phyloP scores from a whole-genome alignment of 2,888 invertebrate genomes.

The Pardosa pseudoannulata region DNA sequence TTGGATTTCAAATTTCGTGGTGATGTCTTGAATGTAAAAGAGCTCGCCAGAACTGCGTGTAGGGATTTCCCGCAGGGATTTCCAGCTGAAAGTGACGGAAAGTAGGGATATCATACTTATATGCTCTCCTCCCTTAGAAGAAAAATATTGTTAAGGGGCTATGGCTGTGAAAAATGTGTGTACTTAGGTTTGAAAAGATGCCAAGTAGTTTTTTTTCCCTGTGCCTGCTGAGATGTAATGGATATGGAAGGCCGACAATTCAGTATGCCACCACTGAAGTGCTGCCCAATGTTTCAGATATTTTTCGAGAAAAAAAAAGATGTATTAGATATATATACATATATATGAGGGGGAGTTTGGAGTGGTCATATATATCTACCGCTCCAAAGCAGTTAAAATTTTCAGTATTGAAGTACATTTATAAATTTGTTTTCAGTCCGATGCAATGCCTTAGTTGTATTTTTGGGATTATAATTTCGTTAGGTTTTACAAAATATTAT shows the following conservation, averaged over 20 bases:
- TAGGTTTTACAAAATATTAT: too few species aligned
- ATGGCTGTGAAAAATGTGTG: background rate
- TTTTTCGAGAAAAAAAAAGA: too few species aligned
- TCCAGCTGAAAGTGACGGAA: conserved; percentile 27
- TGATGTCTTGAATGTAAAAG: conserved; percentile 34
- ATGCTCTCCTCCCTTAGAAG: background rate
- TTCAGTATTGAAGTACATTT: too few species aligned
- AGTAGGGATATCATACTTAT: background rate
- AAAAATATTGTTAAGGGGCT: conserved; percentile 1
- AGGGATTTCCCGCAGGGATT: conserved; percentile 42
- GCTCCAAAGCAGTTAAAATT: too few species aligned
- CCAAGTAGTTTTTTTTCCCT: background rate
- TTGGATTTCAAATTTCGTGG: conserved; percentile 14
- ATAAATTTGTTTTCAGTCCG: too few species aligned
- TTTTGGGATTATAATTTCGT: too few species aligned
- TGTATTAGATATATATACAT: too few species aligned
- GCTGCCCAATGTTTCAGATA: too few species aligned
- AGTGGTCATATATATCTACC: too few species aligned
- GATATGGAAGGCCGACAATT: background rate
- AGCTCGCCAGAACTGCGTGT: conserved; percentile 8
- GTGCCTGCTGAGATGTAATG: background rate
- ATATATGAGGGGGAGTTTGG: too few species aligned
- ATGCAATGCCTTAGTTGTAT: too few species aligned
- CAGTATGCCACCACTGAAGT: background rate
- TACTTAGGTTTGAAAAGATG: background rate